These are phyloP conservation scores for Eurois occulta DNA, from an alignment of 2,888 invertebrate species.

Conservation along the genomic window DNA sequence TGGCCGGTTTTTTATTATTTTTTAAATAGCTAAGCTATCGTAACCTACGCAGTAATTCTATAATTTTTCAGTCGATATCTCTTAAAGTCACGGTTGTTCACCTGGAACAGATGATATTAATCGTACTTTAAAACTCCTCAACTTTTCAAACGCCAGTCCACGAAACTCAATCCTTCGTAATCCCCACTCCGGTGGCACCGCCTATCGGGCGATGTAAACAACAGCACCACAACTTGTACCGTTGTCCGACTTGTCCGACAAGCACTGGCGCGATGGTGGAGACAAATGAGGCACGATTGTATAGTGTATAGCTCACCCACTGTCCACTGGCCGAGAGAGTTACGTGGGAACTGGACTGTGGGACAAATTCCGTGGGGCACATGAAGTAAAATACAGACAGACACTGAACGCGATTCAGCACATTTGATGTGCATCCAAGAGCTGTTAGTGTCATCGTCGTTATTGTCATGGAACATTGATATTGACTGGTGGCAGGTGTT, in stretches of 20 bases:
- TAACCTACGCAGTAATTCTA: too few species aligned
- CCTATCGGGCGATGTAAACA: constrained; percentile 20
- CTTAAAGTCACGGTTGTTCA: background rate
- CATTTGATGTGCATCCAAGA: background rate
- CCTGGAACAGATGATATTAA: background rate
- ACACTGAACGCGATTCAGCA: background rate
- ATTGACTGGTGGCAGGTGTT: background rate
- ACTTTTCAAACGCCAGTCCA: background rate
- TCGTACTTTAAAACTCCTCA: background rate
- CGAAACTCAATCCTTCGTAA: background rate
- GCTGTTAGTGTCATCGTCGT: background rate
- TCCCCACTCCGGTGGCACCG: background rate
- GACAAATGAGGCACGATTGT: constrained; percentile 20
- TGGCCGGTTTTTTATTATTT: too few species aligned
- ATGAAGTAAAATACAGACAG: background rate
- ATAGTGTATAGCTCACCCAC: constrained; percentile 23
- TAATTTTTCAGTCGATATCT: too few species aligned
- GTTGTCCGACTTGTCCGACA: constrained; percentile 15
- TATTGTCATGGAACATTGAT: background rate
- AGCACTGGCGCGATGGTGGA: background rate
- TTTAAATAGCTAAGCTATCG: too few species aligned
- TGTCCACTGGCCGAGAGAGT: background rate
- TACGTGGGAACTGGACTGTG: constrained; percentile 31
- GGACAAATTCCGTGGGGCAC: background rate
- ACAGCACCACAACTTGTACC: constrained; percentile 34